Evolutionary conservation across 2,113 vertebrate species (phyloP).

Genomic region (Paedocypris sp.): DNA sequence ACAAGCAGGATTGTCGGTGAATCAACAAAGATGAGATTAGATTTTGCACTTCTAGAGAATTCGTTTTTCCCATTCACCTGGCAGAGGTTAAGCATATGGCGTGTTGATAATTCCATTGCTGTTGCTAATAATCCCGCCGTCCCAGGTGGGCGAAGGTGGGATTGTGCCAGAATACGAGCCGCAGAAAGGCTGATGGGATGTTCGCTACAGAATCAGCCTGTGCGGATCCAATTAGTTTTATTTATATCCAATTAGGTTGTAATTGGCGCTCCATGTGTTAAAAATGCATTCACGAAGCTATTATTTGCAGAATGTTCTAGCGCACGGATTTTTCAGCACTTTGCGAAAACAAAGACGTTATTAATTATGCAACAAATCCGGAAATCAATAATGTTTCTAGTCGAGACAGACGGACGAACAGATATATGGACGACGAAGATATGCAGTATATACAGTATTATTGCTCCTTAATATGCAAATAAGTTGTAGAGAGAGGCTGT

Average conservation of each 20-base stretch:
- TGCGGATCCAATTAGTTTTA: background rate
- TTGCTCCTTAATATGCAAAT: background rate
- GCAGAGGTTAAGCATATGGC: no score
- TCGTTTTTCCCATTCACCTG: no score
- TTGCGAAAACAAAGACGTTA: no score
- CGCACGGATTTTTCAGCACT: no score
- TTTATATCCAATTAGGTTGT: constrained; percentile 14
- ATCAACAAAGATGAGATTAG: no score
- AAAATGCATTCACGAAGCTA: background rate
- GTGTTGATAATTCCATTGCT: background rate
- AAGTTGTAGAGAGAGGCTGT: background rate
- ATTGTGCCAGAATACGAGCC: background rate
- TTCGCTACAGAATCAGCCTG: constrained; percentile 3
- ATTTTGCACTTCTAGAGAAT: no score
- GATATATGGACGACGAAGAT: no score
- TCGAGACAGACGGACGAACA: no score
- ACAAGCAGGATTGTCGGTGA: no score
- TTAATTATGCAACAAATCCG: no score
- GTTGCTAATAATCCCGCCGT: background rate
- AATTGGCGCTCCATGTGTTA: background rate
- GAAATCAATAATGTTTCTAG: background rate
- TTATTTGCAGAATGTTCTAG: no score
- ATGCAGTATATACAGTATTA: no score
- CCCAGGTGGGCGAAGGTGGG: background rate
- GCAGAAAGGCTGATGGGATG: background rate